Evolutionary conservation across 2,888 invertebrate genomes (phyloP), one percentile per base, ranked within the genome.

Genomic region (Eledone cirrhosa): DNA sequence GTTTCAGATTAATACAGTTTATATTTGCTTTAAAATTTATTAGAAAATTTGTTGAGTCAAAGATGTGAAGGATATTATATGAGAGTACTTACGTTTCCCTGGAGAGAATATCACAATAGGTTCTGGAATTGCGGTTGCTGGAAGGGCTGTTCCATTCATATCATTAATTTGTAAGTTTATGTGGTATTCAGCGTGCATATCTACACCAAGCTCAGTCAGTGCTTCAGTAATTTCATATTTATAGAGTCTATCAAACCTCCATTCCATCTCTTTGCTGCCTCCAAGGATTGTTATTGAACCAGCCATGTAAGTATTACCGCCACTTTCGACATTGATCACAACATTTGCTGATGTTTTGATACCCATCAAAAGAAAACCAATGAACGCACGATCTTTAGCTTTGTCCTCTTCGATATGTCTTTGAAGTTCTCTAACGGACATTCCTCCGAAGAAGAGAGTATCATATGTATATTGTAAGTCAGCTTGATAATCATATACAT

Each of bases 381-480:
- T 82, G 69, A 83, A 84, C 27, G 77, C 79, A 27, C 84, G 77
- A 31, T 82, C 77, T 14, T 78, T 53, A 16, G 75, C 16, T 33
- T 80, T 48, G 29, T 67, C 76, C 27, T 69, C 48, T 31, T 80
- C 77, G 13, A 83, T 80, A 77, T 80, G 80, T 31, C 79, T 47
- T 7, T 82, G 80, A 48, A 84, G 77, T 77, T 82, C 80, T 16
- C 77, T 77, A 13, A 84, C 78, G 29, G 77, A 80, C 82, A 82
- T 81, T 22, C 83, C 83, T 22, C 82, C 83, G 80, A 81, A 83
- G 48, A 78, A 69, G 8, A 84, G 81, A 16, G 74, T 78, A 78
- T 84, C 84, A 67, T 82, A 84, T 16, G 80, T 79, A 79, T 84
- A 84, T 1, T 77, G 78, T 22, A 84, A 80, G 24, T 78, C 82